These are phyloP conservation scores for Anthophora plumipes DNA, from an alignment of 2,888 invertebrate species.

Conservation along the genomic window DNA sequence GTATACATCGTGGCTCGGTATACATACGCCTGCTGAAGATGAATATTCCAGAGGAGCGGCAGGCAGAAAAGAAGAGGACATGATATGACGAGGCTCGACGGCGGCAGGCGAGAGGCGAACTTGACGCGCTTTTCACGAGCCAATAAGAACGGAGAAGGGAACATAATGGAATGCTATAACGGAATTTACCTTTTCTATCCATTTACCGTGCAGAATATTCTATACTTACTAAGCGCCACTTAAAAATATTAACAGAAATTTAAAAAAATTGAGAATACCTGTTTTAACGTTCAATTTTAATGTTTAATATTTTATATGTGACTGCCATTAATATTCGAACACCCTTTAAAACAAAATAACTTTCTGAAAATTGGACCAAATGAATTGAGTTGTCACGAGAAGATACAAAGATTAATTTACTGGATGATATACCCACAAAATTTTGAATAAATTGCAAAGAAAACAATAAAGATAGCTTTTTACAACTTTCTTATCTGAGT, in stretches of 20 bases:
- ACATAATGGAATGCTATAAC: slow-evolving; percentile 31
- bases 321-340: neutral
- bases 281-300: too few relatives aligned
- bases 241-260: neutral
- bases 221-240: neutral
- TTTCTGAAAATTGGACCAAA: too few relatives aligned
- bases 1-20: slow-evolving; percentile 26
- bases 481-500: too few relatives aligned
- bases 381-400: too few relatives aligned
- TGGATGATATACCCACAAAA: too few relatives aligned
- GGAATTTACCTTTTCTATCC: slow-evolving; percentile 15
- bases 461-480: too few relatives aligned
- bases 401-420: too few relatives aligned
- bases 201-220: neutral
- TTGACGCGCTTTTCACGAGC: slow-evolving; percentile 50
- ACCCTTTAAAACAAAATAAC: too few relatives aligned
- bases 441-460: too few relatives aligned
- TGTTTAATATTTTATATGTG: too few relatives aligned
- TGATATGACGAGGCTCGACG: slow-evolving; percentile 51
- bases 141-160: slow-evolving; percentile 32
- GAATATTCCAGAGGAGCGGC: slow-evolving; percentile 49
- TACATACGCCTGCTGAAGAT: slow-evolving; percentile 46
- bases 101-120: slow-evolving; percentile 38
- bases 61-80: slow-evolving; percentile 35
- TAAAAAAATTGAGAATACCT: too few relatives aligned